phyloP scores from a whole-genome alignment of 2,113 vertebrate genomes.

The Callospermophilus lateralis region DNA sequence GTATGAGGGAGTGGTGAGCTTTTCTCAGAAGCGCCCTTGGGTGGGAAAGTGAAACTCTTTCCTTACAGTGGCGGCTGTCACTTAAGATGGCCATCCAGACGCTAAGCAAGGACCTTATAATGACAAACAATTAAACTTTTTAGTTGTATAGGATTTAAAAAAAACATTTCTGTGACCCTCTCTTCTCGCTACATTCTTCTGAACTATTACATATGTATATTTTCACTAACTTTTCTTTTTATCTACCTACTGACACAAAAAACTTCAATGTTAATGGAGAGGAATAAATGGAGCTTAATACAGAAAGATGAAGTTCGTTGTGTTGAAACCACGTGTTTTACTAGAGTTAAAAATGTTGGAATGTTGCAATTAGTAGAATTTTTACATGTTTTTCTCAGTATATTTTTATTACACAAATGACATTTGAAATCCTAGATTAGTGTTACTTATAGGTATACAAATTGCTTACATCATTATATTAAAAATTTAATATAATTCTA shows the following conservation, averaged over 20 bases:
- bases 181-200: background rate
- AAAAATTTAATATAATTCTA: background rate
- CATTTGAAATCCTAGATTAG: background rate
- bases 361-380: background rate
- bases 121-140: background rate
- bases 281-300: background rate
- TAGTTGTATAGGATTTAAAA: background rate
- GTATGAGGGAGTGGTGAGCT: no score
- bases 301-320: background rate
- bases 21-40: no score
- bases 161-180: background rate
- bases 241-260: background rate
- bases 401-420: conserved; percentile 23
- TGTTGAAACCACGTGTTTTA: conserved; percentile 18
- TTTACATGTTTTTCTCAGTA: background rate
- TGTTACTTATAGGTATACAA: conserved; percentile 12
- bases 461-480: conserved; percentile 22
- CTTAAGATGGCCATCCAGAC: no score
- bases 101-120: no score
- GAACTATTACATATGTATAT: background rate
- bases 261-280: background rate
- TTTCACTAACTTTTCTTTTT: background rate
- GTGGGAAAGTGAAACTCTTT: no score
- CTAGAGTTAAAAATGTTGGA: conserved; percentile 25
- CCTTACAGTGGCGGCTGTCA: no score